Percentiles rank a stretch among this genome's conserved stretches.
These are phyloP conservation scores for Eustalomyia histrio DNA, from an alignment of 2,888 invertebrate genomes.

Conservation along the genomic window DNA sequence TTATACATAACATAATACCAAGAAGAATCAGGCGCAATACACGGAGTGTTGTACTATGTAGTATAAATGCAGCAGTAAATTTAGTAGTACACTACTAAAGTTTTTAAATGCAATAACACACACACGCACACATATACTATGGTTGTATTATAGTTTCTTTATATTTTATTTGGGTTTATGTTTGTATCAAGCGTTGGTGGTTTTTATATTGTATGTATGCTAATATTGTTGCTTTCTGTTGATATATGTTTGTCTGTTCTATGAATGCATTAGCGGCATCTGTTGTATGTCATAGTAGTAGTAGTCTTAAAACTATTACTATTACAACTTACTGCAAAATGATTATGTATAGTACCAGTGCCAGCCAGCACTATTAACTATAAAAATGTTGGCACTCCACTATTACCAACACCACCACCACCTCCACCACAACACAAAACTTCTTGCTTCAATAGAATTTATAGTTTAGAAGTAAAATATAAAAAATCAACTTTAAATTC, in stretches of 20 bases:
- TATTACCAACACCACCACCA: slow-evolving; percentile 9
- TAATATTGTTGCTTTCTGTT: slow-evolving; percentile 5
- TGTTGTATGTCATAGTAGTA: slow-evolving; percentile 48
- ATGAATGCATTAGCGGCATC: slow-evolving; percentile 58
- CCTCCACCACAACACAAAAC: slow-evolving; percentile 2
- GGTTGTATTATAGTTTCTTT: background rate
- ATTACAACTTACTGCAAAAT: slow-evolving; percentile 3
- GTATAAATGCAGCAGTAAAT: slow-evolving; percentile 1
- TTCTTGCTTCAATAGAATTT: slow-evolving; percentile 58
- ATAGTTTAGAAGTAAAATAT: slow-evolving; percentile 40
- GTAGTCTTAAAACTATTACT: background rate
- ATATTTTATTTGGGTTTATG: slow-evolving; percentile 11
- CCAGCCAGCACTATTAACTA: background rate
- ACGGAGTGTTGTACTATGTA: background rate
- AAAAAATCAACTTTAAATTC: slow-evolving; percentile 57
- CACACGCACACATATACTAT: background rate
- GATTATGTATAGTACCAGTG: background rate
- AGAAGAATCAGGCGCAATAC: background rate
- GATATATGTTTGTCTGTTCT: slow-evolving; percentile 18
- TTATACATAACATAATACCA: slow-evolving; percentile 5
- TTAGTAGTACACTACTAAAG: background rate
- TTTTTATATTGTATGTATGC: slow-evolving; percentile 13
- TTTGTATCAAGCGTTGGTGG: slow-evolving; percentile 36
- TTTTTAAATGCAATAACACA: background rate
- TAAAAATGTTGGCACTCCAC: slow-evolving; percentile 45